These are phyloP conservation scores for Ophiodon elongatus DNA, from an alignment of 2,113 vertebrate species.

Conservation along the genomic window DNA sequence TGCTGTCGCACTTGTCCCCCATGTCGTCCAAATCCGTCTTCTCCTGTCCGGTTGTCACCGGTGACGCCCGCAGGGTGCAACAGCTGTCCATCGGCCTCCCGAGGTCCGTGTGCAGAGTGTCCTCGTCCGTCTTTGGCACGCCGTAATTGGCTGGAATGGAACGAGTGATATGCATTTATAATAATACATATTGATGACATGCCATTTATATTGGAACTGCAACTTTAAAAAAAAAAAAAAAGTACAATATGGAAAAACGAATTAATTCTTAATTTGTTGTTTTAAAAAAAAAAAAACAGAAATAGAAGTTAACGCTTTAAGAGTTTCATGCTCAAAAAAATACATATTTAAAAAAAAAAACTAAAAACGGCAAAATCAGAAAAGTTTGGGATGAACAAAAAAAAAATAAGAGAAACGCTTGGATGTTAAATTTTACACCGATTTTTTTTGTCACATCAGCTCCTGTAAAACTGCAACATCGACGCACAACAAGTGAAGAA, in stretches of 20 bases:
- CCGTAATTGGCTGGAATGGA: conserved; percentile 86
- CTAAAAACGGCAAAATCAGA: not conserved
- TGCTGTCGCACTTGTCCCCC: conserved; percentile 96
- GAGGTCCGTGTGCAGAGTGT: conserved; percentile 87
- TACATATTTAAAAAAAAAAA: too few relatives aligned
- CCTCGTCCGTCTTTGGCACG: conserved; percentile 90
- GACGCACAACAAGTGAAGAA: not conserved
- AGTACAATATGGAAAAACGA: not conserved
- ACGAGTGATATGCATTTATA: not conserved
- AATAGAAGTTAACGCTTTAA: too few relatives aligned
- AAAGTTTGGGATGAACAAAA: not conserved
- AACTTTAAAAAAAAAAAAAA: too few relatives aligned
- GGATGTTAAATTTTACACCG: not conserved
- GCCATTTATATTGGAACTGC: not conserved
- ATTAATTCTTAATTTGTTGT: not conserved
- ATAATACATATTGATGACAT: too few relatives aligned
- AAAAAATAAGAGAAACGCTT: not conserved
- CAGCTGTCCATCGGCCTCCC: conserved; percentile 90
- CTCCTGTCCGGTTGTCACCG: conserved; percentile 86
- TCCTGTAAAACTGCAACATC: not conserved
- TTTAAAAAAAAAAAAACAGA: not conserved
- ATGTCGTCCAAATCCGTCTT: conserved; percentile 92
- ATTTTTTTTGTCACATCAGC: not conserved
- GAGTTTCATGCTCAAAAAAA: too few relatives aligned
- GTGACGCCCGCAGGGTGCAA: conserved; percentile 89